Evolutionary conservation across 2,888 invertebrate genomes (phyloP), one percentile per base, ranked within the genome.

Genomic region (Lithophane socia): DNA sequence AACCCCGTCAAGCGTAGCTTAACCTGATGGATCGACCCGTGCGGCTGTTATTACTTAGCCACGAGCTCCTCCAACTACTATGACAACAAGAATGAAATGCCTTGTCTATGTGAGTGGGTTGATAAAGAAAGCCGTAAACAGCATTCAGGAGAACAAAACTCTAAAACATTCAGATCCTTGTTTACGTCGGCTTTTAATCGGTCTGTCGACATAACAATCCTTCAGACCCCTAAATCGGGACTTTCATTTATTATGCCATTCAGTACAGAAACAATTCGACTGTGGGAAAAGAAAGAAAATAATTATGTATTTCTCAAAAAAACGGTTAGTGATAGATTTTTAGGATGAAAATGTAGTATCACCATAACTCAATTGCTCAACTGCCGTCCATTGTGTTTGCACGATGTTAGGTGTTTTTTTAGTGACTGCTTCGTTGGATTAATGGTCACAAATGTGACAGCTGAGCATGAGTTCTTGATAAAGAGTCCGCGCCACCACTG

Each of bases 121-220:
- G 4, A 44, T 65, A 44, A n/a, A 16, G 44, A 10, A 44, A 65
- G 2, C 9, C 1, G 16, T 16, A 47, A 16, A 69, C n/a, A 56
- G 54, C 13, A 37, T 52, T 21, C 7, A 61, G 12, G 29, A 52
- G 9, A 29, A 58, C n/a, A 56, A 60, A 44, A 24, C 29, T 64
- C 49, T 64, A 42, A 47, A 73, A 52, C 29, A 47, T 42, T 66
- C 7, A n/a, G 52, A 58, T 77, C 37, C 44, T 63, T 66, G 24
- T 83, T 70, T 60, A 42, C 29, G n/a, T 47, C 12, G 8, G 29
- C 21, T 79, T 82, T 79, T 73, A 82, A 84, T 84, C 73, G 68
- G 60, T 47, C 42, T 75, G 69, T 73, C 85, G 73, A 77, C 73
- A 81, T 73, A 72, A 73, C 73, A 66, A 73, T 77, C 56, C 65